These are phyloP conservation scores for Malthinus flaveolus DNA, from an alignment of 2,888 invertebrate species.

Conservation along the genomic window DNA sequence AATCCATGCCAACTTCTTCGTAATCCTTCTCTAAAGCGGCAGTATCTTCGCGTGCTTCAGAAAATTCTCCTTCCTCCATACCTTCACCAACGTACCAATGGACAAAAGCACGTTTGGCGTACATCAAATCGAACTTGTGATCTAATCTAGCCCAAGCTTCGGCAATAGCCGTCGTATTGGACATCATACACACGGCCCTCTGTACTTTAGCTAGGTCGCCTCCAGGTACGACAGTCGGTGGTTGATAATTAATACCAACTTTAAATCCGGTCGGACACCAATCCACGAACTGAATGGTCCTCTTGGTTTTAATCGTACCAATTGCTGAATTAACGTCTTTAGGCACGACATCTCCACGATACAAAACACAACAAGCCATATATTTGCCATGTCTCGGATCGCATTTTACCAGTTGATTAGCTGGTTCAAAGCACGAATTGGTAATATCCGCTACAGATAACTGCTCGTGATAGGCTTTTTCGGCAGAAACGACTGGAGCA, in stretches of 20 bases:
- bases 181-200: conserved; percentile 93
- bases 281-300: conserved; percentile 48
- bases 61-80: conserved; percentile 79
- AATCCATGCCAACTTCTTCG: conserved; percentile 71
- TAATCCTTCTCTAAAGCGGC: conserved; percentile 71
- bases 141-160: conserved; percentile 70
- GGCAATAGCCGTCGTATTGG: conserved; percentile 69
- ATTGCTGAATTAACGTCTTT: conserved; percentile 61
- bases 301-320: conserved; percentile 62
- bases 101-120: conserved; percentile 69
- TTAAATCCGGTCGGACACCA: conserved; percentile 50
- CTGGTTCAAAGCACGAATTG: conserved; percentile 65
- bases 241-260: conserved; percentile 57
- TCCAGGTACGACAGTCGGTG: conserved; percentile 56
- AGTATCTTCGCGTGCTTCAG: conserved; percentile 76
- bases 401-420: conserved; percentile 63
- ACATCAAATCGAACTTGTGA: conserved; percentile 71
- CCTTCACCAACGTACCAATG: conserved; percentile 82
- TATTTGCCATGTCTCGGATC: conserved; percentile 58
- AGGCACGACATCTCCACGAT: conserved; percentile 51
- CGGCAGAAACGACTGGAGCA: conserved; percentile 62
- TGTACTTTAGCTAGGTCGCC: conserved; percentile 83
- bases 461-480: conserved; percentile 63
- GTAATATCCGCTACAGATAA: conserved; percentile 63
- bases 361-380: conserved; percentile 63